Evolutionary conservation across 2,888 invertebrate species (phyloP).

Genomic region (Stenichneumon culpator): DNA sequence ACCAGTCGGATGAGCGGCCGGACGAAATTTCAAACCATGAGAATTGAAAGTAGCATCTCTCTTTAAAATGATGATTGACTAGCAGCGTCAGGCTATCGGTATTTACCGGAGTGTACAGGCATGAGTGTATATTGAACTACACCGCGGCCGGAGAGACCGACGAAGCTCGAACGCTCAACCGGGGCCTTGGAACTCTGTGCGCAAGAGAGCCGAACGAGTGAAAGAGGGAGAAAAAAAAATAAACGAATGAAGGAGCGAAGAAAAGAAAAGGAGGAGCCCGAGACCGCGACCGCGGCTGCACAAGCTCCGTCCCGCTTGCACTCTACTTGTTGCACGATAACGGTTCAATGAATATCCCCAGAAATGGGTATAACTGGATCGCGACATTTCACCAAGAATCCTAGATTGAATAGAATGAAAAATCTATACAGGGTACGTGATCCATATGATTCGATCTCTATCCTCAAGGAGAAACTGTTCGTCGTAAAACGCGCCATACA

Average conservation of each 20-base stretch:
- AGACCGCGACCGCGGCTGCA: conserved; percentile 51
- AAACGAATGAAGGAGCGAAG: conserved; percentile 44
- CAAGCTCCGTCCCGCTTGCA: conserved; percentile 29
- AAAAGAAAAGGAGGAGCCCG: conserved; percentile 55
- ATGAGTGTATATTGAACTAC: neutral
- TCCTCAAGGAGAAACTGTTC: neutral
- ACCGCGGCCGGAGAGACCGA: conserved; percentile 3
- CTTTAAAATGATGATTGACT: neutral
- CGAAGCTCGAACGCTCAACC: conserved; percentile 53
- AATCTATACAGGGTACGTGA: neutral
- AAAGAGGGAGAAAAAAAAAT: conserved; percentile 30
- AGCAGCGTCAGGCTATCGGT: neutral
- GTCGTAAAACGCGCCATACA: neutral
- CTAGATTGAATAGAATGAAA: neutral
- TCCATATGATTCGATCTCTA: neutral
- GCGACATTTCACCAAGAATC: conserved; percentile 41
- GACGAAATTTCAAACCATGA: neutral
- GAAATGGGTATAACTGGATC: conserved; percentile 53
- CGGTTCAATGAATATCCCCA: conserved; percentile 58
- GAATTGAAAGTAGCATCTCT: neutral
- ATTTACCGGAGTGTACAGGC: neutral
- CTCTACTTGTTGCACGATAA: conserved; percentile 69
- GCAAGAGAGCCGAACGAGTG: conserved; percentile 60
- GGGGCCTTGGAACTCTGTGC: conserved; percentile 61
- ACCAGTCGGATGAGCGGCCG: neutral